A percentile compares a stretch with the other conserved stretches of the same genome.
phyloP scores from a whole-genome alignment of 2,797 vertebrate species.

The Heliangelus exortis region DNA sequence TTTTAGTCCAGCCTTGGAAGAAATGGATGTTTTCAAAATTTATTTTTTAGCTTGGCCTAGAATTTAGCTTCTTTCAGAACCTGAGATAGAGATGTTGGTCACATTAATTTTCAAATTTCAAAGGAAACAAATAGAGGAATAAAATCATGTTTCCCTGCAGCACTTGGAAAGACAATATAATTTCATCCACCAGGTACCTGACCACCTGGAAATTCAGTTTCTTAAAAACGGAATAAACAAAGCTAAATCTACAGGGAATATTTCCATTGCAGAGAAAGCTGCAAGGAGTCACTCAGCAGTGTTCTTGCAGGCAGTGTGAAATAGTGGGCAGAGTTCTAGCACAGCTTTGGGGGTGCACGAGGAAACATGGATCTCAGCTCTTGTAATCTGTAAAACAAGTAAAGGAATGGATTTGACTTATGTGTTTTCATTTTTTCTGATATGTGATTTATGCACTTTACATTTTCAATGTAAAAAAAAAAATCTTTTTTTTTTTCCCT shows the following conservation, averaged over 20 bases:
- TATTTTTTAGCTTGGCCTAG: background rate
- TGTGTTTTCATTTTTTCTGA: background rate
- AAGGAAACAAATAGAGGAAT: conserved; percentile 5
- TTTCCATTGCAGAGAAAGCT: background rate
- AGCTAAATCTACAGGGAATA: conserved; percentile 1
- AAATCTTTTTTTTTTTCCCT: background rate
- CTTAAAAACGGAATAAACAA: conserved; percentile 20
- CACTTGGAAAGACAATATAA: background rate
- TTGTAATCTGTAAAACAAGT: background rate
- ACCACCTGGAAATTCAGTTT: background rate
- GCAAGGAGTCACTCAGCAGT: background rate
- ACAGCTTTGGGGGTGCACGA: background rate
- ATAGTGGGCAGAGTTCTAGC: background rate
- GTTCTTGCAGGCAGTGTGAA: background rate
- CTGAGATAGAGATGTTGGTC: background rate
- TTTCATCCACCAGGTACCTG: background rate
- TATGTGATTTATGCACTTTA: background rate
- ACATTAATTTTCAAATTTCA: conserved; percentile 28
- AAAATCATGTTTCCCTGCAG: conserved; percentile 26
- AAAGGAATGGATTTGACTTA: background rate
- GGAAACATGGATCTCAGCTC: background rate
- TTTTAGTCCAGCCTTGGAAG: background rate
- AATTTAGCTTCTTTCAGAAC: conserved; percentile 2
- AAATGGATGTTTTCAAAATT: background rate
- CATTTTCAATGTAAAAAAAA: background rate